These are phyloP conservation scores for Abramis brama DNA, from an alignment of 2,113 vertebrate species.

Conservation along the genomic window DNA sequence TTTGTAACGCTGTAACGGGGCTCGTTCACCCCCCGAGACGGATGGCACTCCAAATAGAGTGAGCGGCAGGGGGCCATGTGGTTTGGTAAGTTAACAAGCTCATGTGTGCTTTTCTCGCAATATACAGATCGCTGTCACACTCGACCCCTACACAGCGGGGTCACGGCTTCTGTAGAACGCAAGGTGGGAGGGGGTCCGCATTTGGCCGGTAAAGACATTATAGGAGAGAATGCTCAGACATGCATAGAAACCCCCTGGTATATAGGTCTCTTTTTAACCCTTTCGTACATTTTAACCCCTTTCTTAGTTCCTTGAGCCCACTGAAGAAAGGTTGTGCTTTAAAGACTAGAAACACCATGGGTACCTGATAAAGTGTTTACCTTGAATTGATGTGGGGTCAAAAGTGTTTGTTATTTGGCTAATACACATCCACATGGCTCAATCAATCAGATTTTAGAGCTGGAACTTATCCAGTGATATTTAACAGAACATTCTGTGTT, in stretches of 20 bases:
- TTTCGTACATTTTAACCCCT: neutral
- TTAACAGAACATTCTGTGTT: neutral
- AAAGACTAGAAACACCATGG: neutral
- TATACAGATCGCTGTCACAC: conserved; percentile 23
- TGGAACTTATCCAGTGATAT: neutral
- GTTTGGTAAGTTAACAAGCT: conserved; percentile 41
- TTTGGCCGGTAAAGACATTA: conserved; percentile 49
- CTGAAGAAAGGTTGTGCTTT: neutral
- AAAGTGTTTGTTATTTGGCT: neutral
- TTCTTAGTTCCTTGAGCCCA: neutral
- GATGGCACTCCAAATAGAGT: conserved; percentile 30
- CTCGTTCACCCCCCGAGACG: conserved; percentile 16
- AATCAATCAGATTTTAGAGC: neutral
- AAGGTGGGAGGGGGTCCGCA: conserved; percentile 7
- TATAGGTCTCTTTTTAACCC: conserved; percentile 10
- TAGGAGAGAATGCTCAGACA: neutral
- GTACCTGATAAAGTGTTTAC: neutral
- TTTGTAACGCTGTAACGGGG: neutral
- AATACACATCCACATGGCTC: neutral
- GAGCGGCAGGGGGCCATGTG: neutral
- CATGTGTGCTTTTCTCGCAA: conserved; percentile 45
- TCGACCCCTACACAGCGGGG: conserved; percentile 6
- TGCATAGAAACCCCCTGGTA: neutral
- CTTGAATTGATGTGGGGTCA: neutral
- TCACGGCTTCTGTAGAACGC: conserved; percentile 25